Percentiles rank a stretch among this genome's conserved stretches.
Evolutionary conservation across 2,797 vertebrate species (phyloP).

Genomic region (Astyanax mexicanus): DNA sequence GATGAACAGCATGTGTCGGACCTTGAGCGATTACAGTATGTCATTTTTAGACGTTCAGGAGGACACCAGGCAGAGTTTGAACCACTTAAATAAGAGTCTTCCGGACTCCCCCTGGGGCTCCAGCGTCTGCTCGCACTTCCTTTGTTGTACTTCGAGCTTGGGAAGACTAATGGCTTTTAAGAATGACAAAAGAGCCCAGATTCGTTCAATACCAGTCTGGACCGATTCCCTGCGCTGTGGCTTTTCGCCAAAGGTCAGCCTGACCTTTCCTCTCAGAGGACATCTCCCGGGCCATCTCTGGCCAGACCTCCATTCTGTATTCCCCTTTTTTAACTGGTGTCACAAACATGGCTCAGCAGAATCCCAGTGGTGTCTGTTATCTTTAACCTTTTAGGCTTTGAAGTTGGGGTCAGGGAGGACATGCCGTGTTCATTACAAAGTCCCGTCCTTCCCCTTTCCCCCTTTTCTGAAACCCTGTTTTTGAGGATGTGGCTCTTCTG

Average conservation of each 20-base stretch:
- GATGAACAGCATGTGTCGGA: too few relatives aligned
- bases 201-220: neutral
- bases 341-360: neutral
- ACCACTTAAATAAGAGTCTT: neutral
- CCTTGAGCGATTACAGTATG: neutral
- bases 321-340: neutral
- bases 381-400: neutral
- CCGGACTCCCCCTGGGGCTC: neutral
- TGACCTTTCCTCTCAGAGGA: constrained; percentile 36
- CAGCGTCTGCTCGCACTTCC: neutral
- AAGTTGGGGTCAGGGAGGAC: neutral
- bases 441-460: neutral
- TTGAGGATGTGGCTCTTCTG: neutral
- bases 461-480: neutral
- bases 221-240: constrained; percentile 11
- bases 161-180: neutral
- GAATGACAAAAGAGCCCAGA: neutral
- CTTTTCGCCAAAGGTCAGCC: constrained; percentile 17
- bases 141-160: neutral
- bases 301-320: neutral
- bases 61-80: neutral
- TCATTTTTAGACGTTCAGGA: neutral
- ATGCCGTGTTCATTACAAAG: neutral
- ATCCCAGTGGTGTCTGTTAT: neutral
- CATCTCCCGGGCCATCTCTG: neutral